phyloP scores from a whole-genome alignment of 1,140 invertebrate genomes.

The Hyphantria cunea region DNA sequence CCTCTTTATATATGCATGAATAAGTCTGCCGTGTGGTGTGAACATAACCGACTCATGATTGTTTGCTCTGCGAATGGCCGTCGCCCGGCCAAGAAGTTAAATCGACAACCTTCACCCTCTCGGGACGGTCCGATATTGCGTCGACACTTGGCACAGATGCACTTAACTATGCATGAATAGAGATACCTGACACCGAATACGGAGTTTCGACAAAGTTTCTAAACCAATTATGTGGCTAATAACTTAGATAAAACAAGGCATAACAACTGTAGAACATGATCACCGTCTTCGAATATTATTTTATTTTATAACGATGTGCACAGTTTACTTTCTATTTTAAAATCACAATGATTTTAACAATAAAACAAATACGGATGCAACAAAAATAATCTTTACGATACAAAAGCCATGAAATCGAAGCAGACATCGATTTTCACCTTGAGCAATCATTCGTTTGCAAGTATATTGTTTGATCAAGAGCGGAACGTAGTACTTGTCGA shows the following conservation, averaged over 20 bases:
- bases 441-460: slow-evolving; percentile 55
- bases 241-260: slow-evolving; percentile 4
- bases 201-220: slow-evolving; percentile 52
- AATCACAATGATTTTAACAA: no score
- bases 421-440: slow-evolving; percentile 66
- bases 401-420: slow-evolving; percentile 55
- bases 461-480: slow-evolving; percentile 49
- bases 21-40: slow-evolving; percentile 28
- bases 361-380: background rate
- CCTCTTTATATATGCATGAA: slow-evolving; percentile 54
- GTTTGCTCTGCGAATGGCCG: slow-evolving; percentile 18
- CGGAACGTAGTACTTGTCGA: slow-evolving; percentile 37
- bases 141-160: slow-evolving; percentile 66
- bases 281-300: no score
- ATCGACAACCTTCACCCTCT: slow-evolving; percentile 39
- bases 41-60: slow-evolving; percentile 29
- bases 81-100: slow-evolving; percentile 52
- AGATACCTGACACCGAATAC: slow-evolving; percentile 58
- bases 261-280: slow-evolving; percentile 1
- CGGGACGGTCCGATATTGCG: slow-evolving; percentile 60
- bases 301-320: no score
- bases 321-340: no score
- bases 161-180: slow-evolving; percentile 71
- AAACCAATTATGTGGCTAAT: slow-evolving; percentile 47
- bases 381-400: slow-evolving; percentile 1